Evolutionary conservation across 92 coral and sea anemone genomes (phyloP).

Genomic region (Parazoanthus darwini): DNA sequence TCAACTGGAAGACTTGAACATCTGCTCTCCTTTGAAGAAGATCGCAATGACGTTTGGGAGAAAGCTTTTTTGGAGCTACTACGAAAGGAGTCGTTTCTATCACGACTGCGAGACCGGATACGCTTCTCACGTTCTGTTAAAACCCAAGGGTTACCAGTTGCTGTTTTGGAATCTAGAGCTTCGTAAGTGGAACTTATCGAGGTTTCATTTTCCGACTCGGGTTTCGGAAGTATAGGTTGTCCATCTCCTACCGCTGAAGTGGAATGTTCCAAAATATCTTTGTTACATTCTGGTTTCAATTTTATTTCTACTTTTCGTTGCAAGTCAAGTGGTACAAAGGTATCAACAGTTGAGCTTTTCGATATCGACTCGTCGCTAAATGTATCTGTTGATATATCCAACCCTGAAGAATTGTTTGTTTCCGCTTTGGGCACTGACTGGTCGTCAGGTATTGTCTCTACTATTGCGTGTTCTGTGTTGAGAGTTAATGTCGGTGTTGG

Average conservation of each 20-base stretch:
- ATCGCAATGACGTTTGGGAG: not conserved
- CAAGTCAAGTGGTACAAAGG: not conserved
- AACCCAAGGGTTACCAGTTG: not conserved
- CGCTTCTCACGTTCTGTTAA: constrained; percentile 23
- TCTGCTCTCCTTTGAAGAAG: not conserved
- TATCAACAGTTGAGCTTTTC: not conserved
- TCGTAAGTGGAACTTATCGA: not conserved
- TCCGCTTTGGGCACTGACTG: not conserved
- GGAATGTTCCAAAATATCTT: not conserved
- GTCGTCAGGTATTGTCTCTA: not conserved
- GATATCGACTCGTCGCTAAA: not conserved
- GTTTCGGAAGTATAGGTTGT: not conserved
- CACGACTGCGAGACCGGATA: constrained; percentile 36
- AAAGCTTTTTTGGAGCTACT: not conserved
- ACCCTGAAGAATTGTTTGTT: not conserved
- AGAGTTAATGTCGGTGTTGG: not conserved
- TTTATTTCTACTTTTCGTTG: not conserved
- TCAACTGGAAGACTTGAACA: not conserved
- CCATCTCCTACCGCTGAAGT: not conserved
- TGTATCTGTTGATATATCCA: not conserved
- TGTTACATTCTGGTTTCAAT: not conserved
- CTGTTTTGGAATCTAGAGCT: not conserved
- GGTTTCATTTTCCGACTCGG: not conserved
- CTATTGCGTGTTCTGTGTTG: not conserved
- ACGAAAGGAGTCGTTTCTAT: constrained; percentile 34